These are phyloP conservation scores for Falco rusticolus DNA, from an alignment of 2,797 vertebrate genomes.

Conservation along the genomic window DNA sequence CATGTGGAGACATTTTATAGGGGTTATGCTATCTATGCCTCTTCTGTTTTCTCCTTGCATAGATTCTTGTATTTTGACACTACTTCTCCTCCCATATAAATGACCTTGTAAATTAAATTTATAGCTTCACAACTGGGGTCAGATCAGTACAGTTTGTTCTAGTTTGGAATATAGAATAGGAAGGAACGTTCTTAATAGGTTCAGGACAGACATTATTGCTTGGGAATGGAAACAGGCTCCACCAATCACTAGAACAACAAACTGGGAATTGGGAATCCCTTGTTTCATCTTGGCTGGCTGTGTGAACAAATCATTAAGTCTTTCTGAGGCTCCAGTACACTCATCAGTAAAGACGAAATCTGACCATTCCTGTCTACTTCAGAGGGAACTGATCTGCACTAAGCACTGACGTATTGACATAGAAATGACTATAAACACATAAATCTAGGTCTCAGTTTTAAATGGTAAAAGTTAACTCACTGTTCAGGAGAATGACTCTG, in stretches of 20 bases:
- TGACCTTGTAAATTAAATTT: constrained; percentile 58
- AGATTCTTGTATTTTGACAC: constrained; percentile 58
- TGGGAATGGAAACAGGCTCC: constrained; percentile 44
- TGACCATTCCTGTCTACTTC: constrained; percentile 1
- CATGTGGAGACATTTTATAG: constrained; percentile 44
- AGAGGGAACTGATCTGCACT: constrained; percentile 26
- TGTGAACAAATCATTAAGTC: constrained; percentile 30
- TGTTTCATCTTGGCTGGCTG: not conserved
- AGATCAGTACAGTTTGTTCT: constrained; percentile 57
- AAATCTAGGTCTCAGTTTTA: constrained; percentile 5
- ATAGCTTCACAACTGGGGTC: constrained; percentile 37
- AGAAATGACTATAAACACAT: constrained; percentile 13
- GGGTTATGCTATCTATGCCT: constrained; percentile 59
- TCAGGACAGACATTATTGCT: constrained; percentile 22
- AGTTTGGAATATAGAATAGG: constrained; percentile 31
- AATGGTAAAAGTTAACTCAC: not conserved
- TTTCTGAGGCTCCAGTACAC: constrained; percentile 13
- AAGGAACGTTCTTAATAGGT: constrained; percentile 34
- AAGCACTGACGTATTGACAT: not conserved
- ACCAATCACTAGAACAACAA: constrained; percentile 41
- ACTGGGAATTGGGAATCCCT: constrained; percentile 52
- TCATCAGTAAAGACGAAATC: constrained; percentile 31
- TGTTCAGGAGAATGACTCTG: not conserved
- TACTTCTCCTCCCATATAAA: constrained; percentile 59
- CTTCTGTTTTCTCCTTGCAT: constrained; percentile 59